Conservation (phyloP, 2,888 invertebrate species). For the Eucriotettix oculatus region DNA sequence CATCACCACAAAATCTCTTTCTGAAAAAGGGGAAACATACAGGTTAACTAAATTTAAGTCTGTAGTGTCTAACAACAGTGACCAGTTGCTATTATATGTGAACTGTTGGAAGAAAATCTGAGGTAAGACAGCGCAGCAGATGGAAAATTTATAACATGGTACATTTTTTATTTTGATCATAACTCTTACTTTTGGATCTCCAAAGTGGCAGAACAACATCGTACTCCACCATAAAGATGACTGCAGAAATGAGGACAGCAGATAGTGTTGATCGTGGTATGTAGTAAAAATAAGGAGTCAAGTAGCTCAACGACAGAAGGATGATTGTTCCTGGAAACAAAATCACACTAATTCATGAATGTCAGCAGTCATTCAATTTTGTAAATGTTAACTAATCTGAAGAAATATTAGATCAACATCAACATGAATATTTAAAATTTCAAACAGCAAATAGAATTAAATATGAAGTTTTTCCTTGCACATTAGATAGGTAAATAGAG, state of each 20-base stretch:
- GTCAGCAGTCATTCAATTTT: too few species aligned
- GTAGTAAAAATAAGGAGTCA: slow-evolving; percentile 76
- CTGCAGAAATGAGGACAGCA: slow-evolving; percentile 78
- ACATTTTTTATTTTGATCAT: not conserved
- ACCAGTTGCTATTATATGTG: too few species aligned
- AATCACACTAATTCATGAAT: not conserved
- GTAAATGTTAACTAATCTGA: too few species aligned
- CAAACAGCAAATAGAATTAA: too few species aligned
- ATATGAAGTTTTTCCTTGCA: too few species aligned
- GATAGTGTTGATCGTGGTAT: slow-evolving; percentile 74
- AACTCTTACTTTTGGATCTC: slow-evolving; percentile 32
- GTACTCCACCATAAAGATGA: slow-evolving; percentile 59
- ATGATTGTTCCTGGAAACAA: slow-evolving; percentile 51
- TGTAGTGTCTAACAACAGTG: too few species aligned
- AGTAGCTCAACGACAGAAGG: slow-evolving; percentile 60
- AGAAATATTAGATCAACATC: too few species aligned
- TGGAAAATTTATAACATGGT: not conserved
- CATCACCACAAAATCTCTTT: slow-evolving; percentile 47
- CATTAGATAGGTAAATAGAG: too few species aligned
- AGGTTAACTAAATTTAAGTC: too few species aligned
- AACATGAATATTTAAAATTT: too few species aligned
- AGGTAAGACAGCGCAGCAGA: too few species aligned
- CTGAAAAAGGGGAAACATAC: slow-evolving; percentile 15
- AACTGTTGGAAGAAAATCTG: too few species aligned
- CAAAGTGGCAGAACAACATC: slow-evolving; percentile 33